Evolutionary conservation across 2,113 vertebrate species (phyloP).

Genomic region (Gorsachius goisagi): DNA sequence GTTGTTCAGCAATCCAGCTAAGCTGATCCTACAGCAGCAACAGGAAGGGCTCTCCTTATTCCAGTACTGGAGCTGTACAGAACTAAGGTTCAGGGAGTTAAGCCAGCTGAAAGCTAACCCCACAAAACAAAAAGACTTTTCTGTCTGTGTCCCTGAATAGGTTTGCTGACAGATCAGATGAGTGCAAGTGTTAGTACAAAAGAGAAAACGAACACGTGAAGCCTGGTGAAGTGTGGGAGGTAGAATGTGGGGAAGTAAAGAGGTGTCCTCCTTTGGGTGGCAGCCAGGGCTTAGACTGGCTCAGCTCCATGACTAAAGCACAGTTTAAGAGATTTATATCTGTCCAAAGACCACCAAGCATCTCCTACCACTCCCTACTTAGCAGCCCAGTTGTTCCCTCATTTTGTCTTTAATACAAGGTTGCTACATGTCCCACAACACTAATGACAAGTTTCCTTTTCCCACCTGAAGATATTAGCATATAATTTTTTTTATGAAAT

Average conservation of each 20-base stretch:
- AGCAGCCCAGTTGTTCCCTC: background rate
- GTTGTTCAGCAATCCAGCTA: background rate
- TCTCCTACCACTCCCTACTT: background rate
- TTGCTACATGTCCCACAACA: background rate
- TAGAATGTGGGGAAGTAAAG: background rate
- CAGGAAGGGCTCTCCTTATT: background rate
- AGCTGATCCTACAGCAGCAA: background rate
- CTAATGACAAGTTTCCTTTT: background rate
- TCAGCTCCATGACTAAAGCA: background rate
- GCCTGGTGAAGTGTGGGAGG: background rate
- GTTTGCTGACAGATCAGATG: background rate
- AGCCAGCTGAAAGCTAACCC: background rate
- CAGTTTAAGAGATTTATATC: background rate
- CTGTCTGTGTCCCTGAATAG: background rate
- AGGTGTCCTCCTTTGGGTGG: background rate
- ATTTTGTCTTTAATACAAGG: background rate
- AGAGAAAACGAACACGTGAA: background rate
- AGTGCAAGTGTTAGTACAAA: background rate
- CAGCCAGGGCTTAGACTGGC: background rate
- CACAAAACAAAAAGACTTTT: background rate
- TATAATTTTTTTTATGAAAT: background rate
- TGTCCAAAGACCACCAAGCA: background rate
- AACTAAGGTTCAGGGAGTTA: background rate
- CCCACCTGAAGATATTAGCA: background rate
- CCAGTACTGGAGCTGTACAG: background rate